These are phyloP conservation scores for Arvicanthis niloticus DNA, from an alignment of 2,113 vertebrate genomes.

Conservation along the genomic window DNA sequence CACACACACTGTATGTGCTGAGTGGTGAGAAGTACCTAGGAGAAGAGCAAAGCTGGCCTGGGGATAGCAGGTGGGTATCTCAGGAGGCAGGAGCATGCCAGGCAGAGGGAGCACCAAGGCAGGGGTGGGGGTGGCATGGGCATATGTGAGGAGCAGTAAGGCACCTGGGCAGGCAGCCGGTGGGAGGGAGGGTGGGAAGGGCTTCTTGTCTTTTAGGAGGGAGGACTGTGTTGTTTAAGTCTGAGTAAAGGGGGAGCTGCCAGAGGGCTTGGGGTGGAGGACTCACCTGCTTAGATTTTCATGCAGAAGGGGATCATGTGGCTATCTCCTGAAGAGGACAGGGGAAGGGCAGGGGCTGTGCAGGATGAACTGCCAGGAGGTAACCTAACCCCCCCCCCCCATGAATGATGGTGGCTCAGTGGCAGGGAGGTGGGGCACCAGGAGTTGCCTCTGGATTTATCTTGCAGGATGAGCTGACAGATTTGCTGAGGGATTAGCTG, in stretches of 20 bases:
- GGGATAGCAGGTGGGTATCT: not conserved
- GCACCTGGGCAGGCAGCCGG: too few relatives aligned
- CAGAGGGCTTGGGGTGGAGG: not conserved
- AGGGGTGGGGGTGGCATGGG: not conserved
- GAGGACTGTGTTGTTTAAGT: not conserved
- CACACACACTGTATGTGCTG: not conserved
- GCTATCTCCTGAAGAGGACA: not conserved
- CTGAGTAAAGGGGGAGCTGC: not conserved
- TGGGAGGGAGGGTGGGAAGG: not conserved
- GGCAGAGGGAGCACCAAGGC: not conserved
- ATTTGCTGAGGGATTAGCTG: constrained; percentile 38
- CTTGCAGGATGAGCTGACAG: constrained; percentile 32
- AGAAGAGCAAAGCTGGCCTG: not conserved
- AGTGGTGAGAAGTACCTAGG: not conserved
- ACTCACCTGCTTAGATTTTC: not conserved
- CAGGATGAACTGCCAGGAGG: not conserved
- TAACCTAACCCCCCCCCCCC: not conserved
- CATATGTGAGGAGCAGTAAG: not conserved
- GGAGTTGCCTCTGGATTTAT: not conserved
- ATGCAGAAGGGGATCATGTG: not conserved
- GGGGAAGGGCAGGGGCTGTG: not conserved
- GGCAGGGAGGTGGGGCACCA: not conserved
- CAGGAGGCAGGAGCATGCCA: not conserved
- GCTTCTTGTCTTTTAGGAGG: not conserved
- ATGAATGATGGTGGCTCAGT: not conserved